A percentile compares a stretch with the other conserved stretches of the same genome.
Evolutionary conservation across 2,888 invertebrate species (phyloP).

Genomic region (Volucella inflata): DNA sequence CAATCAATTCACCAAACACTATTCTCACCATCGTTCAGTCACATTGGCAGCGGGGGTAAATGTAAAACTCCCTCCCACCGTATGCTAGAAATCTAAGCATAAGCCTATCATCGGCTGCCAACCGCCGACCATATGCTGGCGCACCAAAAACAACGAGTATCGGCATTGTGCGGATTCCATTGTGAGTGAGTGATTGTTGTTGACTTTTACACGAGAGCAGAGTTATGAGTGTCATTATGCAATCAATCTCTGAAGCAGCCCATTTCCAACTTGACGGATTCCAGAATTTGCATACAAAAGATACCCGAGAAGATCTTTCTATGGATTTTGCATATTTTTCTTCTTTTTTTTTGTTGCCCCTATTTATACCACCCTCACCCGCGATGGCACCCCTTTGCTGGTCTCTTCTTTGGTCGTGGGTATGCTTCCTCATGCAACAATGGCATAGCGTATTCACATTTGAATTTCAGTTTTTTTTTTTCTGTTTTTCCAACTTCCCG

Average conservation of each 20-base stretch:
- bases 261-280: slow-evolving; percentile 66
- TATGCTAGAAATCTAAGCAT: slow-evolving; percentile 27
- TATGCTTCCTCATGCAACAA: slow-evolving; percentile 11
- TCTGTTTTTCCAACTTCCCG: slow-evolving; percentile 14
- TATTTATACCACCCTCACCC: too few species aligned
- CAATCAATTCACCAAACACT: slow-evolving; percentile 44
- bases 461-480: slow-evolving; percentile 15
- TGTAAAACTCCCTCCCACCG: slow-evolving; percentile 11
- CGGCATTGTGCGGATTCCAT: slow-evolving; percentile 49
- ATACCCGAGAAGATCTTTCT: slow-evolving; percentile 63
- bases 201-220: slow-evolving; percentile 66
- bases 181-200: slow-evolving; percentile 72
- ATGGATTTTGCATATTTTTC: slow-evolving; percentile 20
- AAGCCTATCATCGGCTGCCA: slow-evolving; percentile 44
- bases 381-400: neutral
- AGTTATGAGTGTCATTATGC: slow-evolving; percentile 74
- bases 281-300: slow-evolving; percentile 74
- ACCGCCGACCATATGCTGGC: slow-evolving; percentile 1
- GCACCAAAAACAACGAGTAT: slow-evolving; percentile 11
- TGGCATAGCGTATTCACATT: slow-evolving; percentile 30
- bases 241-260: slow-evolving; percentile 73
- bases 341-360: neutral
- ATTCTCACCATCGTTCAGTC: neutral
- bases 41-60: neutral
- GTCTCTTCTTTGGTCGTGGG: neutral